Evolutionary conservation across 2,797 vertebrate genomes (phyloP), one percentile per base, ranked within the genome.

Genomic region (Danio tinwini): DNA sequence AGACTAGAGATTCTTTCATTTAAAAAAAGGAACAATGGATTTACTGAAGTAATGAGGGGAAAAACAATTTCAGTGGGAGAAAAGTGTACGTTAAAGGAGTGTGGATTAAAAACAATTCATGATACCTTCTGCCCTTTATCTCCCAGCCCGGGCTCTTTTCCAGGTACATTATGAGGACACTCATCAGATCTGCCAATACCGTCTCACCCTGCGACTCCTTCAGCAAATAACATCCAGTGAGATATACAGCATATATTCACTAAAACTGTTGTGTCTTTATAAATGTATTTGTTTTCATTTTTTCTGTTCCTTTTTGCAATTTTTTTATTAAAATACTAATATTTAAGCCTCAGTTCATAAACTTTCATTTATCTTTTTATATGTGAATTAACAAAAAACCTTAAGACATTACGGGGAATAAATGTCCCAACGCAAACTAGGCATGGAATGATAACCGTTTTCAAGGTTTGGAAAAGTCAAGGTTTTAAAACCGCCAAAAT

Each of bases 201-300:
- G 81, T 45, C 0, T 93, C 84, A 85, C 90, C 93, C 94, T 93
- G 94, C 5, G 90, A 88, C 45, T 94, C 91, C 96, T 97, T 76
- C 64, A 67, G 16, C 17, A 65, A 11, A 52, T 50, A 59, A 73
- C 56, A 84, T 21, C 52, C 42, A 47, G 1, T 70, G 17, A 70
- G 52, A 53, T 72, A 53, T 62, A 0, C 19, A 39, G 55, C 5
- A 42, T 29, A 16, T 10, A 2, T 11, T 56, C 53, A 16, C 6
- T 16, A 17, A 56, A 29, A 3, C 29, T 29, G 29, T 1, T 29
- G 3, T 29, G 29, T 29, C 29, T 29, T 29, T 1, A 1, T 29
- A 29, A 29, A 29, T 29, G 29, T 29, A 29, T 29, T 29, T 29
- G 29, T 29, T 29, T 29, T 29, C 3, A 3, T 47, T 47, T 47